Conservation (phyloP, 2,797 vertebrate species). For the Melanotaenia parkinsoni region DNA sequence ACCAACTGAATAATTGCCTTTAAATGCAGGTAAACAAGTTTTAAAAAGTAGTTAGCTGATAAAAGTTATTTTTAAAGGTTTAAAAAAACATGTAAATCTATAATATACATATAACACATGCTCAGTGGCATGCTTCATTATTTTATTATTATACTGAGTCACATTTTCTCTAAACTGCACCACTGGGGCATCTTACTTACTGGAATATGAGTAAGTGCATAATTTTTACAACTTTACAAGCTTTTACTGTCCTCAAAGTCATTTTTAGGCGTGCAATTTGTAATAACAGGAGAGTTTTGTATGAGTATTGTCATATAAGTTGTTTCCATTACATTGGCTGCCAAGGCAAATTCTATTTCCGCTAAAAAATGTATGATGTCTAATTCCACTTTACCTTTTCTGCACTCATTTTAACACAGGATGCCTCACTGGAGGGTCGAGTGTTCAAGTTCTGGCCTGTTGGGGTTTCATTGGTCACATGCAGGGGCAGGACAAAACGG, state of each 20-base stretch:
- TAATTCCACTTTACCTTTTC: slow-evolving; percentile 79
- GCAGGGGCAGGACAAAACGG: slow-evolving; percentile 91
- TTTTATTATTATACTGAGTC: too few species aligned
- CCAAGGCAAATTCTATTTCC: too few species aligned
- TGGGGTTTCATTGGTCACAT: slow-evolving; percentile 76
- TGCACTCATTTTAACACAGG: slow-evolving; percentile 81
- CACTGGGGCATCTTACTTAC: not conserved
- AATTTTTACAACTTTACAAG: not conserved
- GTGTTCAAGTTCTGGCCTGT: slow-evolving; percentile 86
- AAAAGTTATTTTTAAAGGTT: too few species aligned
- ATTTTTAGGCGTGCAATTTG: not conserved
- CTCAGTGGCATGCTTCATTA: too few species aligned
- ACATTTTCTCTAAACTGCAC: not conserved
- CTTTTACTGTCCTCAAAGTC: not conserved
- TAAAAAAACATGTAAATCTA: not conserved
- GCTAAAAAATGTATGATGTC: too few species aligned
- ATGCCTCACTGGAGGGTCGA: slow-evolving; percentile 81
- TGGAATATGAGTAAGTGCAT: not conserved
- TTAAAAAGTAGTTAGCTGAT: not conserved
- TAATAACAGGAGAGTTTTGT: not conserved
- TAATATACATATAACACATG: not conserved
- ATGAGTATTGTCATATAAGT: too few species aligned
- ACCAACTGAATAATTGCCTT: too few species aligned
- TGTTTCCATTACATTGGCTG: too few species aligned
- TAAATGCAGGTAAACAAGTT: not conserved